phyloP scores from a whole-genome alignment of 2,888 invertebrate genomes.

The Athripsodes cinereus region DNA sequence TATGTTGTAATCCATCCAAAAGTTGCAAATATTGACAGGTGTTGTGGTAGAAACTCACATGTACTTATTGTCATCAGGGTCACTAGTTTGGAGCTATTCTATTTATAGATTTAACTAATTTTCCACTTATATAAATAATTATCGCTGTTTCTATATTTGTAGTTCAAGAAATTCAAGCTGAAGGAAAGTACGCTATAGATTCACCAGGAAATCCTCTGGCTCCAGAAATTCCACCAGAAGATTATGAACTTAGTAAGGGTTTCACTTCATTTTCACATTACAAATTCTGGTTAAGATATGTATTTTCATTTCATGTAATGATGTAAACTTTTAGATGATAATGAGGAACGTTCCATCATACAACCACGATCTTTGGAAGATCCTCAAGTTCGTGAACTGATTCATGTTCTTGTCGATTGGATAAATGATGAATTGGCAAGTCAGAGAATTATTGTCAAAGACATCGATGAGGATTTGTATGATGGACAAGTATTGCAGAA shows the following conservation, averaged over 20 bases:
- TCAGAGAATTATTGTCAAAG: slow-evolving; percentile 94
- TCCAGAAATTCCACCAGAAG: slow-evolving; percentile 87
- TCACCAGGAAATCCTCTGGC: slow-evolving; percentile 89
- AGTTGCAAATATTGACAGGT: no score
- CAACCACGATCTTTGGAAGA: slow-evolving; percentile 84
- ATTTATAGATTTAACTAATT: no score
- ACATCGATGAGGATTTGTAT: slow-evolving; percentile 93
- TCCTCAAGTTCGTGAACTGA: slow-evolving; percentile 77
- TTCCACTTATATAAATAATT: no score
- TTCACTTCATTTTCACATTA: not conserved
- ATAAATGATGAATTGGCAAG: slow-evolving; percentile 96
- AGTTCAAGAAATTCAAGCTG: slow-evolving; percentile 94
- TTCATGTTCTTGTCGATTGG: slow-evolving; percentile 91
- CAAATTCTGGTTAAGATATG: not conserved
- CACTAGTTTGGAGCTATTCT: no score
- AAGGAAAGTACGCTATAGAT: slow-evolving; percentile 94
- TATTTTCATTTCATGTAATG: not conserved
- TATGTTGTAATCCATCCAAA: no score
- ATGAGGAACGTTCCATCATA: slow-evolving; percentile 94
- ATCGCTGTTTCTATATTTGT: slow-evolving; percentile 29
- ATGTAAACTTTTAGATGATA: slow-evolving; percentile 66
- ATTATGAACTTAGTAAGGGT: slow-evolving; percentile 76
- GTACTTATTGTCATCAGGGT: no score
- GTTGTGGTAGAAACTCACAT: no score
- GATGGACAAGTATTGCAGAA: slow-evolving; percentile 87